Evolutionary conservation across 2,797 vertebrate species (phyloP), one percentile per base, ranked within the genome.

Genomic region (Nannoperca obscura): DNA sequence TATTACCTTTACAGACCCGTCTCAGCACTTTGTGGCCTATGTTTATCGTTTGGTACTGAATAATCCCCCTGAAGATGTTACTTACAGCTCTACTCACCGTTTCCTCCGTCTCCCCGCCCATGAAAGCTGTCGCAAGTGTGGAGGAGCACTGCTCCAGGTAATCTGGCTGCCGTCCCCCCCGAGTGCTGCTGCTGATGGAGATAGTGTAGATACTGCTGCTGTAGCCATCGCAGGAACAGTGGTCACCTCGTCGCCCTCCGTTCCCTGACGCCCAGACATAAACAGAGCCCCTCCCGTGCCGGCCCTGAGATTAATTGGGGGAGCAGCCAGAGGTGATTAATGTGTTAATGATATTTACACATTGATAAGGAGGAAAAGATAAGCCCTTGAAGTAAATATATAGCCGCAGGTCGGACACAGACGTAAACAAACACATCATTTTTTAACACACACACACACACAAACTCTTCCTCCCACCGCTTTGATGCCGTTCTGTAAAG

Each of bases 211-310:
- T 97, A 78, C 97, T 99, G 86, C 95, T 97, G 92, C 96, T 96
- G 89, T 99, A 99, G 82, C 98, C 97, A 0, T 99, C 98, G 49
- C 98, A 99, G 68, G 98, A 98, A 72, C 98, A 99, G 89, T 99
- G 97, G 91, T 99, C 98, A 73, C 96, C 95, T 84, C 92, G 96
- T 66, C 90, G 94, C 46, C 98, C 98, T 2, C 98, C 98, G 68
- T 97, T 98, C 78, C 98, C 98, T 3, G 98, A 97, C 0, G 98
- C 97, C 98, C 98, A 99, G 11, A 99, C 96, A 65, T 97, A 99
- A 71, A 99, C 92, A 8, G 97, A 99, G 70, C 98, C 98, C 77
- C 95, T 95, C 53, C 97, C 97, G 65, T 91, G 95, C 78, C 98
- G 94, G 17, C 98, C 93, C 93, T 94, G 76, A 74, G 66, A 81